Base-by-base conservation (phyloP, 1,140 invertebrate genomes). In the Ostrea edulis region DNA sequence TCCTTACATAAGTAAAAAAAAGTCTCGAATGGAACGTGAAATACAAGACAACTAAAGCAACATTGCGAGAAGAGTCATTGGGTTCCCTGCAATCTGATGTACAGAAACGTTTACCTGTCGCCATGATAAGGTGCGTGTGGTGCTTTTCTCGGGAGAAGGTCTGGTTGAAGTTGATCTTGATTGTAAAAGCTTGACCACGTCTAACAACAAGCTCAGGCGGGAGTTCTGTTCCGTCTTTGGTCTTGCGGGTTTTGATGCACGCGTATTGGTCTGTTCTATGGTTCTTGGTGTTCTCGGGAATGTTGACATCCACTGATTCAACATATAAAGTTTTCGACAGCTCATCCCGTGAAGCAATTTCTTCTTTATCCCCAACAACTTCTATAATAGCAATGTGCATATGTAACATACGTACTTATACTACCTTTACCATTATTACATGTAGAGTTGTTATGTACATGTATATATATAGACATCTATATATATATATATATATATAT, bases 211-310 rank as follows among this genome's bases (percentile, higher is more conserved):
- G 95, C 91, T 97, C 95, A 22, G 96, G 96, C n/a, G 81, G 86
- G 5, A 87, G 20, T 2, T 14, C 53, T 14, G 53, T 68, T 17
- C 51, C 44, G 51, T 87, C 95, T 22, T 96, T 96, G 5, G 86
- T 86, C 22, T 68, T 86, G 5, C 85, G 71, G 9, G 96, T 95
- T 51, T 94, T 96, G 96, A 97, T 97, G 89, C 97, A 94, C 89
- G 97, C 97, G 94, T 96, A 98, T 92, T 96, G 96, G 85, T 95
- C 96, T 0, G 97, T 98, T 90, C 97, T 96, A 94, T 98, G 97
- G 22, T 96, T 95, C 17, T 82, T 55, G 8, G 86, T 68, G 71
- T 92, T 92, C 12, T 82, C 87, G 0, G 29, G 22, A 0, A 87
- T 88, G 44, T 90, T 89, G 2, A 90, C 51, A 14, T 88, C 82